Percentiles rank a stretch among this genome's conserved stretches.
Evolutionary conservation across 2,888 invertebrate species (phyloP).

Genomic region (Cryptocephalus primarius): DNA sequence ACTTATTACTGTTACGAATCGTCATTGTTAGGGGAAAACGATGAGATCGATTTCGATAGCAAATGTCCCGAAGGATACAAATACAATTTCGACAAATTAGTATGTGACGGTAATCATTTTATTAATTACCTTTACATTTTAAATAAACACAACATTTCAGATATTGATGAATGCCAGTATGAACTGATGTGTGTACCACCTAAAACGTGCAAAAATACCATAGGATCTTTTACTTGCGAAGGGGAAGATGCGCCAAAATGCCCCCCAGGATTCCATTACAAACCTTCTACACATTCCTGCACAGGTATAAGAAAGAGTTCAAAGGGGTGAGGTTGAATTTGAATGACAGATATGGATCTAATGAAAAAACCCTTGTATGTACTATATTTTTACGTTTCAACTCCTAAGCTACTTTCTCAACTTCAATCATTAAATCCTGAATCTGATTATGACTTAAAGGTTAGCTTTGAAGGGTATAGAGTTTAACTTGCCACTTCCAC

Average conservation of each 20-base stretch:
- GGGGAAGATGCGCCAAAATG: conserved; percentile 25
- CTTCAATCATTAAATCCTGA: too few relatives aligned
- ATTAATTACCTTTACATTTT: background rate
- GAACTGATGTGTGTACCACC: conserved; percentile 28
- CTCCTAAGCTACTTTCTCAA: too few relatives aligned
- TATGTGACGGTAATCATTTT: conserved; percentile 38
- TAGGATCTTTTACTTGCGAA: conserved; percentile 33
- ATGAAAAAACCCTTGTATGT: too few relatives aligned
- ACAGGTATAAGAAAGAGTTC: conserved; percentile 17
- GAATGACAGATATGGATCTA: too few relatives aligned
- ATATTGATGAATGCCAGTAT: conserved; percentile 34
- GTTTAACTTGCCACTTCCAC: too few relatives aligned
- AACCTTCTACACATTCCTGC: conserved; percentile 29
- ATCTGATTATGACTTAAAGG: too few relatives aligned
- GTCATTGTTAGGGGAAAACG: conserved; percentile 22
- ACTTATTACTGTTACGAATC: conserved; percentile 41
- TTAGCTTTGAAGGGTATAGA: too few relatives aligned
- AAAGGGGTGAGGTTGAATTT: too few relatives aligned
- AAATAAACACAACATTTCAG: conserved; percentile 14
- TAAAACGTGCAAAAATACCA: conserved; percentile 31
- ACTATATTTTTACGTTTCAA: too few relatives aligned
- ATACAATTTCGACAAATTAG: conserved; percentile 43
- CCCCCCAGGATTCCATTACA: conserved; percentile 34
- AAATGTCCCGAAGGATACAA: conserved; percentile 48
- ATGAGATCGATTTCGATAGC: conserved; percentile 19